These are phyloP conservation scores for Hydrolagus affinis DNA, from an alignment of 2,113 vertebrate species.

Conservation along the genomic window DNA sequence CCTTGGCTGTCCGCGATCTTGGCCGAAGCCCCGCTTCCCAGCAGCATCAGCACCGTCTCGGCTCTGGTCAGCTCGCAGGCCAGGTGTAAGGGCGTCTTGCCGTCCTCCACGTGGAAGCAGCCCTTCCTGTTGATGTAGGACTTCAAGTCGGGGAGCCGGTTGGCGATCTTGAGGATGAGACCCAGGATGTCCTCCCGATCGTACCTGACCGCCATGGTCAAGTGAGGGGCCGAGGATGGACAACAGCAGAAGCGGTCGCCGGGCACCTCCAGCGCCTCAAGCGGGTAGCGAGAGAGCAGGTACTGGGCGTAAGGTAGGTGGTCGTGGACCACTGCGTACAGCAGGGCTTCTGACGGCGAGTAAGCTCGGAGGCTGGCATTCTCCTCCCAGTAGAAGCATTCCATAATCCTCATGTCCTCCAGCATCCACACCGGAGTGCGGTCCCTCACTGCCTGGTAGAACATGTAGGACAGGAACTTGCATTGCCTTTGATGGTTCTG, in stretches of 20 bases:
- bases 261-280: constrained; percentile 66
- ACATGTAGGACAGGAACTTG: constrained; percentile 65
- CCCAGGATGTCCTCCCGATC: constrained; percentile 68
- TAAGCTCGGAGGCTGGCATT: constrained; percentile 58
- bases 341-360: constrained; percentile 73
- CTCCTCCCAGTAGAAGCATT: constrained; percentile 69
- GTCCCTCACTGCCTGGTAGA: constrained; percentile 77
- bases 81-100: constrained; percentile 68
- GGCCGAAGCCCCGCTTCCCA: constrained; percentile 71
- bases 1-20: constrained; percentile 61
- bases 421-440: constrained; percentile 78
- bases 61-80: constrained; percentile 71
- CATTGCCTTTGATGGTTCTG: constrained; percentile 53
- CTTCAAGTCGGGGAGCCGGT: constrained; percentile 52
- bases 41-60: constrained; percentile 63
- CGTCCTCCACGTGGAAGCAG: constrained; percentile 63
- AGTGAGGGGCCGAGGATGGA: constrained; percentile 65
- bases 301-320: constrained; percentile 71
- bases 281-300: constrained; percentile 62
- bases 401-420: constrained; percentile 82
- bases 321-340: constrained; percentile 80
- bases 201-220: constrained; percentile 73
- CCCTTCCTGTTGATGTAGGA: constrained; percentile 58
- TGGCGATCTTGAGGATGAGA: constrained; percentile 69
- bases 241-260: constrained; percentile 72